Evolutionary conservation across 2,797 vertebrate species (phyloP).

Genomic region (Pseudochaenichthys georgianus): DNA sequence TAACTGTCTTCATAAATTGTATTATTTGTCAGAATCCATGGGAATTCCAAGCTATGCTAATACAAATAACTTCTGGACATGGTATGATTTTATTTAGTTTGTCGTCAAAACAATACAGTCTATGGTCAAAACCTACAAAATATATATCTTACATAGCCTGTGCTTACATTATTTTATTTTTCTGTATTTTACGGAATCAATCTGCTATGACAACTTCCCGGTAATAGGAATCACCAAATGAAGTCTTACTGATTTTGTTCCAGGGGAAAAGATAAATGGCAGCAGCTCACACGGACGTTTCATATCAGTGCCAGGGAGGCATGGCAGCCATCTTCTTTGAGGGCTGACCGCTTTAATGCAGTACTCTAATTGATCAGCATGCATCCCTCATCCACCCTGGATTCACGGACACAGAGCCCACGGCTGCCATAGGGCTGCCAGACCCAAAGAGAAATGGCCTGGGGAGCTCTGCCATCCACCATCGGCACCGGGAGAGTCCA

Average conservation of each 20-base stretch:
- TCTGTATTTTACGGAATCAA: not conserved
- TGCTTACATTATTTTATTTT: not conserved
- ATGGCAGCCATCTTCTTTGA: constrained; percentile 42
- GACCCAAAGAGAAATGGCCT: constrained; percentile 63
- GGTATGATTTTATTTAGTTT: not conserved
- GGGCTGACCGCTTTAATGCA: constrained; percentile 57
- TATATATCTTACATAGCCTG: not conserved
- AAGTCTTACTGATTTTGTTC: constrained; percentile 21
- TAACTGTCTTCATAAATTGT: too few relatives aligned
- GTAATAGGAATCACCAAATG: not conserved
- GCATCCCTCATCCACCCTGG: constrained; percentile 62
- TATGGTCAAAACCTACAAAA: not conserved
- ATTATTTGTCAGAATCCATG: not conserved
- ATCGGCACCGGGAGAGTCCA: constrained; percentile 49
- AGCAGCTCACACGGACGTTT: constrained; percentile 12
- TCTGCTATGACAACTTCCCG: constrained; percentile 1
- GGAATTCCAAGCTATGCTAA: not conserved
- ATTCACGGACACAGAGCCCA: constrained; percentile 60
- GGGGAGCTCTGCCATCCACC: constrained; percentile 54
- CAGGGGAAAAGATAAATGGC: constrained; percentile 9
- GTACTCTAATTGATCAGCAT: constrained; percentile 75
- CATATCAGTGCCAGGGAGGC: constrained; percentile 34
- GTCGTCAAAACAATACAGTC: not conserved
- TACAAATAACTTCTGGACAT: not conserved
- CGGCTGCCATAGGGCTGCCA: constrained; percentile 59